Conservation (phyloP, 2,113 vertebrate species). For the Phaethornis superciliosus region DNA sequence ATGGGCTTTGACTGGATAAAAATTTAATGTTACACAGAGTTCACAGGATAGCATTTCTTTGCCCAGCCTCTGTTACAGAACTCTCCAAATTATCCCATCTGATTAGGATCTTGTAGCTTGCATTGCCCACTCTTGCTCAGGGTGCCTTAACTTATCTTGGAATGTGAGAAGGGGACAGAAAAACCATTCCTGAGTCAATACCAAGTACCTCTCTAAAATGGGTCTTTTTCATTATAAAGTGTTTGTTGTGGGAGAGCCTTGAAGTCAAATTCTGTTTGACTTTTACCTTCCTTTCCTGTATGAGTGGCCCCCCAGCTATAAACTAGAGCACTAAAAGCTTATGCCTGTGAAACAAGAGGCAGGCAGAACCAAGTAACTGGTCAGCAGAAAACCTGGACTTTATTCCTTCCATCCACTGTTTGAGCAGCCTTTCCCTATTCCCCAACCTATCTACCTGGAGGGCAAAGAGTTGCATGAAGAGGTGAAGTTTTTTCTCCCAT, state of each 20-base stretch:
- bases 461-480: not conserved
- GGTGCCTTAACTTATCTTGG: not conserved
- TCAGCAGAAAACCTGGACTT: not conserved
- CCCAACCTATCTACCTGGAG: not conserved
- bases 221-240: not conserved
- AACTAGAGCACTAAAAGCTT: not conserved
- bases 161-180: not conserved
- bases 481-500: not conserved
- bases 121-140: not conserved
- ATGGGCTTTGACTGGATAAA: not conserved
- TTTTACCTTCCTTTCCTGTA: not conserved
- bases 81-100: not conserved
- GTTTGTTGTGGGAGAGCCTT: not conserved
- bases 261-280: not conserved
- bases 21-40: not conserved
- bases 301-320: not conserved
- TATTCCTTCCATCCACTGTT: not conserved
- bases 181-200: not conserved
- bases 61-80: not conserved
- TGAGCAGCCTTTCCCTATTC: not conserved
- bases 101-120: not conserved
- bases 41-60: not conserved
- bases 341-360: not conserved
- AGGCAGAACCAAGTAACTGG: not conserved
- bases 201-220: slow-evolving; percentile 22